These are phyloP conservation scores for Ctenodactylus gundi DNA, from an alignment of 2,113 vertebrate genomes.

Conservation along the genomic window DNA sequence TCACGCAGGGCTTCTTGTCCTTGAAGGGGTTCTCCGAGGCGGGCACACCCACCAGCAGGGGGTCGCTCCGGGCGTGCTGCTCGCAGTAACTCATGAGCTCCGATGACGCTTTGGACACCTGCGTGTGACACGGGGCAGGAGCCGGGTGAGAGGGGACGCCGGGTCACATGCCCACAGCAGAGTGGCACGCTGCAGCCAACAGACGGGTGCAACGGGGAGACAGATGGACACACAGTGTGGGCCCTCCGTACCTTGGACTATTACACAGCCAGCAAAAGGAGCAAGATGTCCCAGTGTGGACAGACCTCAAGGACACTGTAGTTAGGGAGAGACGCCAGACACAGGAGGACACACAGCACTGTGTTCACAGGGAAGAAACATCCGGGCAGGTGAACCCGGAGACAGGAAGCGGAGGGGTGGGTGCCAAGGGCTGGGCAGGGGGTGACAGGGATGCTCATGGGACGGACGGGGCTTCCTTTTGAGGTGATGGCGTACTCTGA, in stretches of 20 bases:
- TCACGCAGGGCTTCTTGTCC: conserved; percentile 97
- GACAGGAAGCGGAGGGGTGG: fast-evolving
- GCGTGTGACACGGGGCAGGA: neutral
- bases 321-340: neutral
- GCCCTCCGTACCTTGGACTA: fast-evolving
- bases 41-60: conserved; percentile 95
- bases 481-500: too few species aligned
- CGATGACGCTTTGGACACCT: conserved; percentile 96
- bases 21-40: conserved; percentile 98
- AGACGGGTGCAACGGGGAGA: fast-evolving
- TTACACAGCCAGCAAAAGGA: neutral
- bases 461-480: too few species aligned
- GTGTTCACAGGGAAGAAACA: fast-evolving
- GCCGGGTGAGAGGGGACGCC: neutral
- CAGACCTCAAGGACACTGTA: fast-evolving
- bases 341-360: neutral
- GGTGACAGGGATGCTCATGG: too few species aligned
- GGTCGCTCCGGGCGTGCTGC: conserved; percentile 94
- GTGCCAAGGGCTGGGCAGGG: too few species aligned
- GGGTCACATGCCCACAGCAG: fast-evolving
- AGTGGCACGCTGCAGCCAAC: fast-evolving
- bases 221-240: fast-evolving
- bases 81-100: conserved; percentile 98
- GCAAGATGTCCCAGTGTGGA: fast-evolving
- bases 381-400: neutral